Percentiles rank a stretch among this genome's conserved stretches.
phyloP scores from a whole-genome alignment of 2,888 invertebrate species.

The Drosophila paramelanica region DNA sequence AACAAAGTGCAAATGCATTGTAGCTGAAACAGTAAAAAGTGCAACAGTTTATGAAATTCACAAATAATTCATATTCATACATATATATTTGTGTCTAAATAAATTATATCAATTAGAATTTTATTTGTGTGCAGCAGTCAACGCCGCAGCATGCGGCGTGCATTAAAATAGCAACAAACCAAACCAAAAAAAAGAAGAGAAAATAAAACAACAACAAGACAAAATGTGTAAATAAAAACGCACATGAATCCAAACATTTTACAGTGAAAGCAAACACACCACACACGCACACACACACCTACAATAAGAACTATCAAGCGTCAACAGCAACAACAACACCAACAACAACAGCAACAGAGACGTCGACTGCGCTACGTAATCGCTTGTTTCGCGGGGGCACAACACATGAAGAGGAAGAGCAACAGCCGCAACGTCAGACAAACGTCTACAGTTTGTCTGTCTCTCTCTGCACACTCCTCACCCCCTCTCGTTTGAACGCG shows the following conservation, averaged over 20 bases:
- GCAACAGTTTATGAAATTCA: conserved; percentile 33
- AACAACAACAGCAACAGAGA: conserved; percentile 22
- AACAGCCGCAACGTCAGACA: conserved; percentile 38
- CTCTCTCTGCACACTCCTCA: not conserved
- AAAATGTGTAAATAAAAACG: conserved; percentile 63
- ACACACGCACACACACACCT: conserved; percentile 18
- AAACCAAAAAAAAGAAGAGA: conserved; percentile 20
- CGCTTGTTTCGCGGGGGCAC: conserved; percentile 21
- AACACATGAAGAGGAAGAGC: conserved; percentile 29
- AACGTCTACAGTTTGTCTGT: conserved; percentile 57
- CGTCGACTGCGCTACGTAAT: conserved; percentile 59
- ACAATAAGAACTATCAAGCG: conserved; percentile 58
- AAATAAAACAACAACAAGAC: conserved; percentile 21
- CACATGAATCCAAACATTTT: conserved; percentile 64
- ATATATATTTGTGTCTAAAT: conserved; percentile 9
- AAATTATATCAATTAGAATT: conserved; percentile 29
- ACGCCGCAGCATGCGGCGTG: conserved; percentile 42
- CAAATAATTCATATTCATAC: conserved; percentile 6
- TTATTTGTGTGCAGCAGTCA: conserved; percentile 13
- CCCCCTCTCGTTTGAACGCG: not conserved
- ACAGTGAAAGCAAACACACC: conserved; percentile 56
- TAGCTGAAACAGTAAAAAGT: conserved; percentile 56
- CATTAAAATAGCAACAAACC: conserved; percentile 49
- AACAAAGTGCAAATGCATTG: conserved; percentile 66
- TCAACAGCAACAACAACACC: conserved; percentile 37